Evolutionary conservation across 2,113 vertebrate genomes (phyloP), one percentile per base, ranked within the genome.

Genomic region (Actenoides lindsayi): DNA sequence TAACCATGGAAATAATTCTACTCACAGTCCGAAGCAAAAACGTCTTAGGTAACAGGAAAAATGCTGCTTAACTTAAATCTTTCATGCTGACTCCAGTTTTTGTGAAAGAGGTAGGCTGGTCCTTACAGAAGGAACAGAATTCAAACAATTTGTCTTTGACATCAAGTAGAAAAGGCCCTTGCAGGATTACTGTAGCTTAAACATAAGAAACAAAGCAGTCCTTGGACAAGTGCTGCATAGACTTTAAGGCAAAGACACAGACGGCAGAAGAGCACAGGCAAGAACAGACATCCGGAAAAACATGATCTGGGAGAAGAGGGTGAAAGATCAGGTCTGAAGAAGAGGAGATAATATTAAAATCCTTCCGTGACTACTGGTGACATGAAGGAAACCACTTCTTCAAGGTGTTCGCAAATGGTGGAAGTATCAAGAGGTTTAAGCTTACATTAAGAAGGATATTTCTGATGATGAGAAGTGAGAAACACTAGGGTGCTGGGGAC

Each of bases 141-240:
- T 79, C 0, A 7, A 93, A 87, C 23, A 70, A 82, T 71, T 93
- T 71, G 24, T 75, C 65, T 84, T 63, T 51, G 65, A 60, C 68
- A 87, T 6, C 42, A 87, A 69, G 65, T 51, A 71, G 56, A 81
- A 95, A n/a, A 75, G 91, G 27, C 30, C 23, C 48, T 74, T 59
- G 37, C n/a, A 82, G 74, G 70, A 93, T 93, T 97, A 87, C 4
- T 87, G 50, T 27, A 27, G 68, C 35, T 94, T 83, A 85, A 83
- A 57, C 54, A 35, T 16, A 71, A 74, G 76, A 95, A 89, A 60
- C 37, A 57, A 96, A 87, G 56, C 56, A 78, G 46, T 28, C 37
- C 46, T 88, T 23, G 28, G 24, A 31, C 54, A 89, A 94, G 77
- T 0, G 1, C 65, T 79, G 48, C 23, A 30, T 3, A 67, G 53